phyloP scores from a whole-genome alignment of 1,140 invertebrate genomes.

The Chrysomallon squamiferum region DNA sequence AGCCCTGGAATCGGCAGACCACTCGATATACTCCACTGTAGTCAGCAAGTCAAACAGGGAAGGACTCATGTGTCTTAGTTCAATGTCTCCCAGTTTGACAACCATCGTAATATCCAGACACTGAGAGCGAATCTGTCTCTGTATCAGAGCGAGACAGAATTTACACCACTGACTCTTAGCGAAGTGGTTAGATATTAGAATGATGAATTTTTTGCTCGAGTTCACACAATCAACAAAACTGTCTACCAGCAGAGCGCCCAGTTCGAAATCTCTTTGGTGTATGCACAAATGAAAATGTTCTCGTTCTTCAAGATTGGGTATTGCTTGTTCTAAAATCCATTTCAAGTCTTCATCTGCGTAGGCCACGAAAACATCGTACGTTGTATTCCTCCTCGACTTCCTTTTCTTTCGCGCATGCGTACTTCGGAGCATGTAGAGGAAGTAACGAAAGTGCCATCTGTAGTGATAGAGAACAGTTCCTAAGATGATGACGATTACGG shows the following conservation, averaged over 20 bases:
- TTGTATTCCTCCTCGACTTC: neutral
- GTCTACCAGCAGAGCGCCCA: constrained; percentile 20
- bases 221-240: constrained; percentile 40
- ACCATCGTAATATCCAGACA: constrained; percentile 14
- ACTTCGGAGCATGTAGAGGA: neutral
- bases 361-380: constrained; percentile 23
- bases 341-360: constrained; percentile 21
- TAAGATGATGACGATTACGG: neutral
- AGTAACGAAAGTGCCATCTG: neutral
- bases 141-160: constrained; percentile 60
- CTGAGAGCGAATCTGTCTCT: constrained; percentile 19
- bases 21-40: constrained; percentile 15
- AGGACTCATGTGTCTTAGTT: constrained; percentile 10
- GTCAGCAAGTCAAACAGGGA: constrained; percentile 12
- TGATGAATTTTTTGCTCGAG: constrained; percentile 29
- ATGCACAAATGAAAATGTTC: constrained; percentile 23
- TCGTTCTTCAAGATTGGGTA: constrained; percentile 19
- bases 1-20: neutral
- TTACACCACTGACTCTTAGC: constrained; percentile 40
- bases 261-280: constrained; percentile 28
- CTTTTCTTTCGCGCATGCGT: neutral
- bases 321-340: constrained; percentile 16
- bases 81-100: constrained; percentile 19
- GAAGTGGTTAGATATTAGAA: constrained; percentile 38
- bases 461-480: neutral